phyloP scores from a whole-genome alignment of 2,113 vertebrate genomes.

The Chaetodon auriga region DNA sequence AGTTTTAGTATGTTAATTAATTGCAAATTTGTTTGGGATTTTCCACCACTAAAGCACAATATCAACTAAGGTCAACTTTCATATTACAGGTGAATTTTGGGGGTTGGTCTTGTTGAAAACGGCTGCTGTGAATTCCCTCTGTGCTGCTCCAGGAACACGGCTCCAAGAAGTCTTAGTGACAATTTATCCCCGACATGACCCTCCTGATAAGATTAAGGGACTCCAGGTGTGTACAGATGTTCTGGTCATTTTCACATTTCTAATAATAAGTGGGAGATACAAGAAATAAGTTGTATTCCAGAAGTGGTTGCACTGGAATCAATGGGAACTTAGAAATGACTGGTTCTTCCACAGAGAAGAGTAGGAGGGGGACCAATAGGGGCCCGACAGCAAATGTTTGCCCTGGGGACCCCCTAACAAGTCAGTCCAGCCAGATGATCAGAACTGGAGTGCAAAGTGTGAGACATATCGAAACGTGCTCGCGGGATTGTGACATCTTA shows the following conservation, averaged over 20 bases:
- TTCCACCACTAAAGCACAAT: background rate
- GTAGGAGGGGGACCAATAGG: background rate
- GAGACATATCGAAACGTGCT: background rate
- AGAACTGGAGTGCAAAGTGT: background rate
- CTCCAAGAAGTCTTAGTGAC: background rate
- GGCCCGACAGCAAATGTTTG: background rate
- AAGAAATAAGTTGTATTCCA: too few relatives aligned
- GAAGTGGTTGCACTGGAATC: background rate
- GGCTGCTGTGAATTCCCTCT: background rate
- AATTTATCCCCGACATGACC: too few relatives aligned
- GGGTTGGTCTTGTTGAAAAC: background rate
- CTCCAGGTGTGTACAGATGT: background rate
- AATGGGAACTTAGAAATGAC: background rate
- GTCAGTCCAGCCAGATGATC: background rate
- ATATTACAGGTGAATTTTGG: background rate
- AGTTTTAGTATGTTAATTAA: background rate
- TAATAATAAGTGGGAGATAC: too few relatives aligned
- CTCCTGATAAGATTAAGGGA: too few relatives aligned
- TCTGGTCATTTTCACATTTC: background rate
- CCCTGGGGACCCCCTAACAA: background rate
- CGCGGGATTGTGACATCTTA: constrained; percentile 26
- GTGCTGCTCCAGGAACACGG: too few relatives aligned
- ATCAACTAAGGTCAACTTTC: constrained; percentile 1
- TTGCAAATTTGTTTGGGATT: background rate
- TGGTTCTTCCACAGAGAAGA: background rate